Percentiles rank a stretch among this genome's conserved stretches.
These are phyloP conservation scores for Coregonus ussuriensis DNA, from an alignment of 2,797 vertebrate species.

Conservation along the genomic window DNA sequence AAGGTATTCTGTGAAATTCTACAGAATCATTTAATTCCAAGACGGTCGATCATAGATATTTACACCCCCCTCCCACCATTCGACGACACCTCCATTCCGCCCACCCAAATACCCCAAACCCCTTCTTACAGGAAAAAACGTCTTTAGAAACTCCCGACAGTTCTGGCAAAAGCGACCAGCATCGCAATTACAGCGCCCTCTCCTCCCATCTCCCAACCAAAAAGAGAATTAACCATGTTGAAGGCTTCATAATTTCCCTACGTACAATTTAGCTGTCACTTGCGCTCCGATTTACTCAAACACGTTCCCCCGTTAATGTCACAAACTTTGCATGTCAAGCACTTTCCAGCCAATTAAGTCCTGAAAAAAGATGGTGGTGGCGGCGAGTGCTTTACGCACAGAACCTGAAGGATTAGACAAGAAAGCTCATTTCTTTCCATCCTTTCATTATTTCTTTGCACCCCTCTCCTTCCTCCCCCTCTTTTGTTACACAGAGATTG, in stretches of 20 bases:
- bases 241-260: slow-evolving; percentile 99
- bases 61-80: slow-evolving; percentile 14
- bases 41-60: slow-evolving; percentile 11
- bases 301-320: slow-evolving; percentile 91
- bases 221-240: slow-evolving; percentile 95
- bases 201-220: slow-evolving; percentile 44
- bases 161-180: slow-evolving; percentile 84
- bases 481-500: slow-evolving; percentile 93
- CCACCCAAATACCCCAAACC: slow-evolving; percentile 68
- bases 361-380: slow-evolving; percentile 79
- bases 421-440: slow-evolving; percentile 88
- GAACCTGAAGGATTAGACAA: slow-evolving; percentile 99
- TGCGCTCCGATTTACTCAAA: slow-evolving; percentile 96
- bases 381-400: slow-evolving; percentile 87
- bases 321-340: slow-evolving; percentile 99
- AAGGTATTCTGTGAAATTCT: neutral
- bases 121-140: slow-evolving; percentile 51
- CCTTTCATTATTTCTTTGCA: slow-evolving; percentile 34
- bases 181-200: slow-evolving; percentile 93
- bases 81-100: slow-evolving; percentile 40
- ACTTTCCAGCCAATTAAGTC: slow-evolving; percentile 99
- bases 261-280: slow-evolving; percentile 99
- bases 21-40: neutral
- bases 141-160: slow-evolving; percentile 74
- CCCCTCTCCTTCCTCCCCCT: slow-evolving; percentile 79